Percentiles rank a stretch among this genome's conserved stretches.
These are phyloP conservation scores for Campoletis raptor DNA, from an alignment of 2,888 invertebrate species.

Conservation along the genomic window DNA sequence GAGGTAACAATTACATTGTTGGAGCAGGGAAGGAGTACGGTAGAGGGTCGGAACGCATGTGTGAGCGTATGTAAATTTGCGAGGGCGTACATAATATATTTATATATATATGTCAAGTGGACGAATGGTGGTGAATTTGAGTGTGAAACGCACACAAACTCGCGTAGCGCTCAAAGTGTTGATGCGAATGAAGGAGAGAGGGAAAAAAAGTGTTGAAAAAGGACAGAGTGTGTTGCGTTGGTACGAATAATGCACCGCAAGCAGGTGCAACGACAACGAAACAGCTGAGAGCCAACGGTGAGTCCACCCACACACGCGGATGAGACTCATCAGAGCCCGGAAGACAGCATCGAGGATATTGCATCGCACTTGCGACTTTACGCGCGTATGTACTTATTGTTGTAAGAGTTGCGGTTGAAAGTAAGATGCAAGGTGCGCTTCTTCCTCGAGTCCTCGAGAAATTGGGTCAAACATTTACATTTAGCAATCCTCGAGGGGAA, in stretches of 20 bases:
- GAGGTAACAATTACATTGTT: slow-evolving; percentile 81
- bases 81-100: slow-evolving; percentile 69
- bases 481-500: neutral
- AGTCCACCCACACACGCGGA: slow-evolving; percentile 78
- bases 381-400: neutral
- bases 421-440: slow-evolving; percentile 33
- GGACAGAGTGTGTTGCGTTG: slow-evolving; percentile 45
- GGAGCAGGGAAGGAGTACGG: slow-evolving; percentile 16
- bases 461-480: slow-evolving; percentile 42
- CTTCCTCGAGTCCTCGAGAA: slow-evolving; percentile 1
- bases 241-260: slow-evolving; percentile 47
- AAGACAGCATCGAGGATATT: slow-evolving; percentile 62
- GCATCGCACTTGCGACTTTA: slow-evolving; percentile 36
- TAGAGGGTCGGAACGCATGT: slow-evolving; percentile 13
- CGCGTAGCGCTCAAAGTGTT: neutral
- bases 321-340: slow-evolving; percentile 61
- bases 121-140: neutral
- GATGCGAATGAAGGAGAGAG: slow-evolving; percentile 14
- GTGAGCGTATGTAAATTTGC: slow-evolving; percentile 75
- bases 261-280: slow-evolving; percentile 77
- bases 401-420: slow-evolving; percentile 6
- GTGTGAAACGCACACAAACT: neutral
- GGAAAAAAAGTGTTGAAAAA: slow-evolving; percentile 41
- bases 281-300: slow-evolving; percentile 77
- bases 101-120: slow-evolving; percentile 46